These are phyloP conservation scores for Scaptomyza hsui DNA, from an alignment of 1,140 invertebrate species.

Conservation along the genomic window DNA sequence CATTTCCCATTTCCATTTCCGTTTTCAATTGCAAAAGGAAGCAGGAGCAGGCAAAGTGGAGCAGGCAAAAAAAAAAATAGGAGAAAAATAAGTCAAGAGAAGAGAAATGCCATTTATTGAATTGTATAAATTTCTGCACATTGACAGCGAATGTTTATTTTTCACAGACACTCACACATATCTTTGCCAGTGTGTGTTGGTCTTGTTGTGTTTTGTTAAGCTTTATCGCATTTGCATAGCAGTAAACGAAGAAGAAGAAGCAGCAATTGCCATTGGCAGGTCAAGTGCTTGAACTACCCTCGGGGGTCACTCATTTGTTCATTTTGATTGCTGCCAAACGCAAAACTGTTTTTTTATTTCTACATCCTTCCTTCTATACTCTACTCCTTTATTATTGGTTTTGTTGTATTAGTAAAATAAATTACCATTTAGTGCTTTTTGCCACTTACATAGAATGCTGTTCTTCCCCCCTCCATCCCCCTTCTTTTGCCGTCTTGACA, in stretches of 20 bases:
- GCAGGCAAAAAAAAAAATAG: slow-evolving; percentile 10
- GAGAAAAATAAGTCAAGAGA: slow-evolving; percentile 17
- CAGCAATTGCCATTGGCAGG: slow-evolving; percentile 38
- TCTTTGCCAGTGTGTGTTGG: slow-evolving; percentile 32
- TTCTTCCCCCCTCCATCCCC: neutral
- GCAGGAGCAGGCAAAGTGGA: slow-evolving; percentile 27
- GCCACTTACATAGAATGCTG: slow-evolving; percentile 55
- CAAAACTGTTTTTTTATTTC: slow-evolving; percentile 70
- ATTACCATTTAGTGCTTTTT: slow-evolving; percentile 83
- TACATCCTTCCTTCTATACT: slow-evolving; percentile 23
- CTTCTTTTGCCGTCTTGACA: neutral
- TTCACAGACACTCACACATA: slow-evolving; percentile 48
- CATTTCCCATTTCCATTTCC: slow-evolving; percentile 77
- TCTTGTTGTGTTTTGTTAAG: slow-evolving; percentile 64
- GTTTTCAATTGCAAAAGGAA: slow-evolving; percentile 77
- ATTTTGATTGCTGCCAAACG: slow-evolving; percentile 71
- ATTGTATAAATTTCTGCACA: slow-evolving; percentile 83
- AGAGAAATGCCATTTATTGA: slow-evolving; percentile 82
- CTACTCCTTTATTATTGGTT: slow-evolving; percentile 24
- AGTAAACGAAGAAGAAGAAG: neutral
- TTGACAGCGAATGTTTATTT: slow-evolving; percentile 80
- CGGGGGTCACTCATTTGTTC: slow-evolving; percentile 81
- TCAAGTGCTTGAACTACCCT: slow-evolving; percentile 73
- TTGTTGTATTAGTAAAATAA: slow-evolving; percentile 83
- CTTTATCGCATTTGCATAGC: slow-evolving; percentile 79